phyloP scores from a whole-genome alignment of 1,140 invertebrate species.

The honey bee (Apis mellifera) region DNA sequence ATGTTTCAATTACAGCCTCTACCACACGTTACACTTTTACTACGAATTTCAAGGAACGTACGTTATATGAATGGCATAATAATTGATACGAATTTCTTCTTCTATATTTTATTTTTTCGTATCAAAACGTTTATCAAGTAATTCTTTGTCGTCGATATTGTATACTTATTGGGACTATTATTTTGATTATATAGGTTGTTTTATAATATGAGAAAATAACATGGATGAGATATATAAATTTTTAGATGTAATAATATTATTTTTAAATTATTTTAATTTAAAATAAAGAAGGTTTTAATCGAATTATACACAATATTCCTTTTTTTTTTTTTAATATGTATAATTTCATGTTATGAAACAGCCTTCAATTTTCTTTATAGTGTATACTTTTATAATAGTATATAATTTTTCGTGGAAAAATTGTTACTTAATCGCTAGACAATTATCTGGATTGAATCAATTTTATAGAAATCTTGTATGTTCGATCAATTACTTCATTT shows the following conservation, averaged over 20 bases:
- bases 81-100: constrained; percentile 8
- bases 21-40: constrained; percentile 27
- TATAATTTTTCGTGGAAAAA: not conserved
- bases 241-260: too few relatives aligned
- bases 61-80: constrained; percentile 36
- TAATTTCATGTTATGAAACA: constrained; percentile 5
- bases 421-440: not conserved
- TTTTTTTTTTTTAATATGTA: too few relatives aligned
- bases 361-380: constrained; percentile 28
- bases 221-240: not conserved
- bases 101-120: constrained; percentile 25
- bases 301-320: too few relatives aligned
- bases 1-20: constrained; percentile 28
- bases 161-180: not conserved
- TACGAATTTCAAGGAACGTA: constrained; percentile 29
- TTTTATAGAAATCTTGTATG: not conserved
- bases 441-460: not conserved
- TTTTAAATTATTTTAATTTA: not conserved
- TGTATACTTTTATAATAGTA: constrained; percentile 5
- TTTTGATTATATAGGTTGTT: not conserved
- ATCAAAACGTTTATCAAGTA: not conserved
- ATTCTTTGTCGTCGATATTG: constrained; percentile 18
- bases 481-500: not conserved
- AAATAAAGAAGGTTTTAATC: not conserved
- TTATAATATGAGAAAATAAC: not conserved